These are phyloP conservation scores for Herpailurus yagouaroundi DNA, from an alignment of 2,113 vertebrate species.

Conservation along the genomic window DNA sequence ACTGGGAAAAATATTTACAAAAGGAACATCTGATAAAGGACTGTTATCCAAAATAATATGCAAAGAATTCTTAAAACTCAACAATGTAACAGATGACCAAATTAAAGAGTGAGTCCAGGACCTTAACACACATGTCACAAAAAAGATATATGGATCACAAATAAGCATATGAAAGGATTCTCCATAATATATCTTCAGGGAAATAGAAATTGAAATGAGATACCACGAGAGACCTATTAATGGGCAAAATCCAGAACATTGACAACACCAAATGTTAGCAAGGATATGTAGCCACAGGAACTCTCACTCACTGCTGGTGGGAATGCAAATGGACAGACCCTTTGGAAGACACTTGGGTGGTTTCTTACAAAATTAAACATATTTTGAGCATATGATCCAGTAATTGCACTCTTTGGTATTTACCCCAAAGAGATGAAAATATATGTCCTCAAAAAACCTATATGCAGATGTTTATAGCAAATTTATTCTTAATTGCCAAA, in stretches of 20 bases:
- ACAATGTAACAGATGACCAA: neutral
- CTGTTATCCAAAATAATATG: neutral
- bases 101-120: neutral
- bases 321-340: neutral
- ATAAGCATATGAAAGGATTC: neutral
- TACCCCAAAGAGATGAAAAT: neutral
- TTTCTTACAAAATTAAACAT: neutral
- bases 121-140: neutral
- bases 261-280: neutral
- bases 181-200: neutral
- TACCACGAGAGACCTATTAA: neutral
- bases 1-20: neutral
- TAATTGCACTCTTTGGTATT: neutral
- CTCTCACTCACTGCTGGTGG: neutral
- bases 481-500: neutral
- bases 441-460: neutral
- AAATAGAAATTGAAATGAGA: neutral
- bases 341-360: neutral
- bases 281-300: neutral
- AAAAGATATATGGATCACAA: neutral
- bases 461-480: neutral
- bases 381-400: neutral
- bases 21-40: neutral
- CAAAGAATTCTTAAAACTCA: neutral
- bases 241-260: neutral